These are phyloP conservation scores for Chydorus sphaericus DNA, from an alignment of 2,888 invertebrate species.

Conservation along the genomic window DNA sequence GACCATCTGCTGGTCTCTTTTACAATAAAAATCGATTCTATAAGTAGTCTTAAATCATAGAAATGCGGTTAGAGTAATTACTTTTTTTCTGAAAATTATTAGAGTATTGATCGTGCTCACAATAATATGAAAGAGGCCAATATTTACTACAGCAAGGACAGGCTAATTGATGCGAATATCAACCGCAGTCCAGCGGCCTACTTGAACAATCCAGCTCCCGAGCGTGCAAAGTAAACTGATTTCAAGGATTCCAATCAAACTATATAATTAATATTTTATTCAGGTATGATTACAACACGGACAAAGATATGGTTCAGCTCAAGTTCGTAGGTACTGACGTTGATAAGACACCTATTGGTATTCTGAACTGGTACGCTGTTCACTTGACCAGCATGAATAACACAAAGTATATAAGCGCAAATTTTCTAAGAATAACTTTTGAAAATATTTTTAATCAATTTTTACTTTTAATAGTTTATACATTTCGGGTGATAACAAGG, in stretches of 20 bases:
- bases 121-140: constrained; percentile 50
- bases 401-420: too few relatives aligned
- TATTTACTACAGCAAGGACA: constrained; percentile 49
- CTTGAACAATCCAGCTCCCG: constrained; percentile 60
- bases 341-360: constrained; percentile 54
- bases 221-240: constrained; percentile 51
- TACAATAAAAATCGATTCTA: too few relatives aligned
- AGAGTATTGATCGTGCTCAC: constrained; percentile 72
- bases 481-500: constrained; percentile 81
- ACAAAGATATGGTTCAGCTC: constrained; percentile 67
- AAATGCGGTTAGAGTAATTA: not conserved
- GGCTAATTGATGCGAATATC: constrained; percentile 63
- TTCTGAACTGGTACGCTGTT: constrained; percentile 86
- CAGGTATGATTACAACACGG: constrained; percentile 58
- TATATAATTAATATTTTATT: too few relatives aligned
- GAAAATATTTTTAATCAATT: too few relatives aligned
- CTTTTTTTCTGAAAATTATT: not conserved
- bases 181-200: constrained; percentile 83
- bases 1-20: too few relatives aligned
- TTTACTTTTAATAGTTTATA: too few relatives aligned
- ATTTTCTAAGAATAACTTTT: too few relatives aligned
- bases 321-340: constrained; percentile 44
- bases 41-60: too few relatives aligned
- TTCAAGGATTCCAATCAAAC: too few relatives aligned
- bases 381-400: constrained; percentile 94